Percentiles rank a stretch among this genome's conserved stretches.
phyloP scores from a whole-genome alignment of 2,888 invertebrate genomes.

The Philopedon plagiatum region DNA sequence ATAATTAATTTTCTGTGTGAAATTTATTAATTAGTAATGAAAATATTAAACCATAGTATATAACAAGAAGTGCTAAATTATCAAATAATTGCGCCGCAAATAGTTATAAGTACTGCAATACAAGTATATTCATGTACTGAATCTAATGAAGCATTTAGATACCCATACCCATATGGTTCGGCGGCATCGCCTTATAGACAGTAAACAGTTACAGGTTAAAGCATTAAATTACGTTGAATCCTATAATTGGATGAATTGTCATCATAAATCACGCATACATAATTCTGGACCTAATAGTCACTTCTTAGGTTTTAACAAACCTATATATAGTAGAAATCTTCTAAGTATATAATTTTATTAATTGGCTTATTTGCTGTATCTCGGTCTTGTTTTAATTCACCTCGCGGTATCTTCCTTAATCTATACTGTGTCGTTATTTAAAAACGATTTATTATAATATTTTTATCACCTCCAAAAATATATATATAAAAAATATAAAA shows the following conservation, averaged over 20 bases:
- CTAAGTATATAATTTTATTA: not conserved
- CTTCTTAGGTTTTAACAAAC: not conserved
- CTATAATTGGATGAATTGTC: not conserved
- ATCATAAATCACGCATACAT: not conserved
- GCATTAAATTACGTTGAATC: conserved; percentile 4
- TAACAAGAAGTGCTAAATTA: not conserved
- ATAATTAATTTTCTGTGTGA: no score
- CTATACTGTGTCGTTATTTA: not conserved
- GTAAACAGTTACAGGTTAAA: conserved; percentile 15
- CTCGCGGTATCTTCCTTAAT: not conserved
- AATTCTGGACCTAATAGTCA: not conserved
- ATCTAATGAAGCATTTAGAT: conserved; percentile 16
- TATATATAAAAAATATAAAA: no score
- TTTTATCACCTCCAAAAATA: not conserved
- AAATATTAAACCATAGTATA: not conserved
- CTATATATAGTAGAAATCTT: no score
- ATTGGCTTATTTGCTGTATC: not conserved
- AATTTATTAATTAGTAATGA: no score
- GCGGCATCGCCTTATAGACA: not conserved
- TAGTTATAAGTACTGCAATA: not conserved
- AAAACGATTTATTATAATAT: not conserved
- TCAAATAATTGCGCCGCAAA: not conserved
- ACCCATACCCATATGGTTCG: conserved; percentile 9
- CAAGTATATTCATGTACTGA: conserved; percentile 4
- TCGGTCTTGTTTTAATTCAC: not conserved